Evolutionary conservation across 2,888 invertebrate genomes (phyloP), one percentile per base, ranked within the genome.

Genomic region (Saturnia japonica): DNA sequence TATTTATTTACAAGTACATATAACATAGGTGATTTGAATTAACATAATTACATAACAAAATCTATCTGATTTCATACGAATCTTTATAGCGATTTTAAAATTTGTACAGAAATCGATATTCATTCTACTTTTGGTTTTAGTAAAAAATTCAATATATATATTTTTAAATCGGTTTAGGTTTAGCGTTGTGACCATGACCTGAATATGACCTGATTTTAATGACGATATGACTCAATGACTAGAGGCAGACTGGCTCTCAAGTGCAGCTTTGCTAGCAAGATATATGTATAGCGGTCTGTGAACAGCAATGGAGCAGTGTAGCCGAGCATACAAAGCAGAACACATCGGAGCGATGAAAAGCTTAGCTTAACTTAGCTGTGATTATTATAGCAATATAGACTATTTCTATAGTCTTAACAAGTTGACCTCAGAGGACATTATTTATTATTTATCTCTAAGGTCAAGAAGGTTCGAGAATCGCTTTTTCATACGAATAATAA

Each of bases 371-470:
- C 47, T 3, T 47, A 6, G 47, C 47, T 19, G 19, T n/a, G n/a
- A n/a, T n/a, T n/a, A 16, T 1, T 47, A 47, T 16, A 16, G 6
- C 4, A 47, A 47, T 6, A 0, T 16, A 47, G 16, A 47, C 16
- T 16, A 16, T 16, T 34, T 34, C 6, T 34, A 34, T 6, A 34
- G 3, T 34, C 22, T 22, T n/a, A 54, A 54, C 22, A n/a, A 22
- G 11, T 54, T 54, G n/a, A 28, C 28, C 19, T 6, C 19, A 7
- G 14, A 28, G 57, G 57, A 25, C 25, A 25, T 25, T 57, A 1
- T 12, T 12, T 57, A 60, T 60, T 60, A 60, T 60, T 60, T 60
- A 60, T 60, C 25, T 60, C 25, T 28, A 60, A 60, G 57, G 57
- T 60, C 57, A 60, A 60, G 57, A 25, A 28, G 57, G 25, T 60